These are phyloP conservation scores for human DNA, from an alignment of 2,113 vertebrate genomes.

Conservation along the genomic window DNA sequence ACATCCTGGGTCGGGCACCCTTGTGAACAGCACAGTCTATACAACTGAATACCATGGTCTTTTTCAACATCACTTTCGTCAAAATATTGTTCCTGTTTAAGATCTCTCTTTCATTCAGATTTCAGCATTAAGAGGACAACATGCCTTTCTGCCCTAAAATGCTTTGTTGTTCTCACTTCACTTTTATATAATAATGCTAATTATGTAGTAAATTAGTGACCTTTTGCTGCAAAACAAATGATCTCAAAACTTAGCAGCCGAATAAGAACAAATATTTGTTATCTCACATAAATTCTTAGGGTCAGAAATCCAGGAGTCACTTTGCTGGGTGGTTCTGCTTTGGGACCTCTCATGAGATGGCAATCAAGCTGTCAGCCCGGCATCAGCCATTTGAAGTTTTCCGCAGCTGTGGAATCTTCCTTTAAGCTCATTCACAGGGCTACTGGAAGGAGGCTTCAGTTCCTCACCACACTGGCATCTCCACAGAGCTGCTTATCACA, in stretches of 20 bases:
- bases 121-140: neutral
- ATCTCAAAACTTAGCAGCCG: neutral
- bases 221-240: neutral
- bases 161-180: neutral
- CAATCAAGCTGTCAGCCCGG: neutral
- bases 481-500: neutral
- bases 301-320: neutral
- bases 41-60: neutral
- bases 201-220: neutral
- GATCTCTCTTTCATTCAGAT: neutral
- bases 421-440: neutral
- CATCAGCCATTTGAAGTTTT: neutral
- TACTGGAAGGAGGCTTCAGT: neutral
- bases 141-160: neutral
- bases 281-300: neutral
- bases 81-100: neutral
- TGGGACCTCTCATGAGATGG: neutral
- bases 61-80: neutral
- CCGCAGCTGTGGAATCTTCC: too few species aligned
- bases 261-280: neutral
- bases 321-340: neutral
- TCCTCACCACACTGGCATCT: neutral
- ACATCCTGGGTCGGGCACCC: neutral
- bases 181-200: neutral
- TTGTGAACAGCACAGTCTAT: neutral